A percentile compares a stretch with the other conserved stretches of the same genome.
Conservation (phyloP, 1,140 invertebrate genomes). For the Sitophilus oryzae region DNA sequence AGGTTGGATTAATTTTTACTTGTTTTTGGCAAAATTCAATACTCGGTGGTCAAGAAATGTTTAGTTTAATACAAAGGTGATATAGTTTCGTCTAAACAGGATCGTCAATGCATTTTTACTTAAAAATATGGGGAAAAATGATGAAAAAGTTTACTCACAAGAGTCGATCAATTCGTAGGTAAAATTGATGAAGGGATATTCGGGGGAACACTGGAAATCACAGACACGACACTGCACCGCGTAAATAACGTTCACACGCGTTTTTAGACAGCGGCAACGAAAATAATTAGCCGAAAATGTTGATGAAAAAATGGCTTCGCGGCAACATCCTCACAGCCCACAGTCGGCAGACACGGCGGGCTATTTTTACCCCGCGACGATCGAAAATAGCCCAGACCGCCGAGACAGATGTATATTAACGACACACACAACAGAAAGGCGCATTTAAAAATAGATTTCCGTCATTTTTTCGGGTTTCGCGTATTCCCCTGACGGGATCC, state of each 20-base stretch:
- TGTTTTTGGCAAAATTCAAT: conserved; percentile 15
- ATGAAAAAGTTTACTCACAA: too few relatives aligned
- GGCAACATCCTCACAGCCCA: conserved; percentile 31
- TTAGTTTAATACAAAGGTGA: not conserved
- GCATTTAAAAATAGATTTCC: conserved; percentile 41
- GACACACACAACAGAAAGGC: conserved; percentile 34
- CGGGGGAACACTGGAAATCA: not conserved
- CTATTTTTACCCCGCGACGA: conserved; percentile 42
- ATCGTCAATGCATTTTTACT: not conserved
- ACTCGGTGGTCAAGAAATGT: not conserved
- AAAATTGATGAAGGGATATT: too few relatives aligned
- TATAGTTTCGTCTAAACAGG: not conserved
- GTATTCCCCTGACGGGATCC: conserved; percentile 38
- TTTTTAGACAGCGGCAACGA: conserved; percentile 1
- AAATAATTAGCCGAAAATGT: conserved; percentile 25
- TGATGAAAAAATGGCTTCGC: conserved; percentile 41
- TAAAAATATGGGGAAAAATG: too few relatives aligned
- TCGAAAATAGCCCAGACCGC: conserved; percentile 41
- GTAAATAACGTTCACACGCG: not conserved
- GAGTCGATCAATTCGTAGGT: too few relatives aligned
- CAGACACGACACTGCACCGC: conserved; percentile 5
- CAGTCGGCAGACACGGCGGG: conserved; percentile 29
- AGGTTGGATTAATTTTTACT: conserved; percentile 23
- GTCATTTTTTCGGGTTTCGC: conserved; percentile 33
- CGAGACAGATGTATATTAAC: conserved; percentile 39